phyloP scores from a whole-genome alignment of 2,797 vertebrate genomes.

The Nyctalus aviator region DNA sequence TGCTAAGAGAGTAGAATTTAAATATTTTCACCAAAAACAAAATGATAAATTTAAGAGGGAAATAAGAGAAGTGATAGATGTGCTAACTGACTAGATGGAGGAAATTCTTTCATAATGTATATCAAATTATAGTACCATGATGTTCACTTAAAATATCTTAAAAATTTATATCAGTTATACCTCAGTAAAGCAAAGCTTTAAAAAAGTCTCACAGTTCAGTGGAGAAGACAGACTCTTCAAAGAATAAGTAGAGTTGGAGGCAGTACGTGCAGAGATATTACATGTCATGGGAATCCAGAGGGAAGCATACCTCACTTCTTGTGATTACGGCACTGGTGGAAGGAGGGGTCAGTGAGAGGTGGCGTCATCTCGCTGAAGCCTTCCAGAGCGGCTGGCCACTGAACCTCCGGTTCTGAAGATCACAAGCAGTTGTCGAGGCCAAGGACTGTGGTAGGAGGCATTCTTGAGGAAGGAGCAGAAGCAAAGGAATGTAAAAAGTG shows the following conservation, averaged over 20 bases:
- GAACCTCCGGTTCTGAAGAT: background rate
- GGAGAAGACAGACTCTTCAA: conserved; percentile 2
- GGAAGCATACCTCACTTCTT: background rate
- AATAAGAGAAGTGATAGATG: background rate
- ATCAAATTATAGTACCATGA: background rate
- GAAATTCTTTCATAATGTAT: background rate
- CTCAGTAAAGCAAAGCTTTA: background rate
- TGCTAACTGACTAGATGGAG: background rate
- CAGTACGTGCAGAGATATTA: background rate
- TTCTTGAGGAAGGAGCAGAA: background rate
- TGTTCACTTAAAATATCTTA: background rate
- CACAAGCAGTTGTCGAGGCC: background rate
- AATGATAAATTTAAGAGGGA: background rate
- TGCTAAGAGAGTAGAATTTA: background rate
- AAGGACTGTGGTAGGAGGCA: background rate
- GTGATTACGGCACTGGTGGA: background rate
- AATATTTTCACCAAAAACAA: background rate
- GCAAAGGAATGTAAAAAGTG: background rate
- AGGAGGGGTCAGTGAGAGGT: background rate
- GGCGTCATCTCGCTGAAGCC: background rate
- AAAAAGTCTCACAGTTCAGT: background rate
- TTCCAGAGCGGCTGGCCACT: background rate
- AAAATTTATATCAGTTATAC: background rate
- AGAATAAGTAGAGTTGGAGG: background rate
- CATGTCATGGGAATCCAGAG: background rate